Conservation (phyloP, 2,888 invertebrate genomes). For the Lydus trimaculatus region DNA sequence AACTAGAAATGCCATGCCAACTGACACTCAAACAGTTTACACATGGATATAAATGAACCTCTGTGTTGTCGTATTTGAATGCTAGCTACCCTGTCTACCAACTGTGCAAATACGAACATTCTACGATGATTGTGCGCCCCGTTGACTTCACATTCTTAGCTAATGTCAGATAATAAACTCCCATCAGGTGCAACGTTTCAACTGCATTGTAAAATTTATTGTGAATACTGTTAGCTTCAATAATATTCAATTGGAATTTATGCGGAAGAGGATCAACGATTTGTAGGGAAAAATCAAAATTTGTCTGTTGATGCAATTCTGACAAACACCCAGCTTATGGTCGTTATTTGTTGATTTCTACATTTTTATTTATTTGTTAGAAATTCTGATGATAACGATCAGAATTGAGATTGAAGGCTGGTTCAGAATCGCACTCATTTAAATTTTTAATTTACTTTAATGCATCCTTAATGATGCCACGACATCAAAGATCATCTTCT, state of each 20-base stretch:
- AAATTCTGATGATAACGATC: neutral
- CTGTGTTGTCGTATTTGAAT: conserved; percentile 9
- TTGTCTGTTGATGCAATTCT: neutral
- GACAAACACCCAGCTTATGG: no score
- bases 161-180: conserved; percentile 5
- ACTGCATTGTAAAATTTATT: conserved; percentile 1
- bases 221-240: neutral
- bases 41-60: neutral
- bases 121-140: conserved; percentile 21
- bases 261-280: neutral
- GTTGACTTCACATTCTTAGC: conserved; percentile 4
- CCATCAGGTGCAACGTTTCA: neutral
- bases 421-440: neutral
- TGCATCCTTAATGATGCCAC: no score
- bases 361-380: neutral
- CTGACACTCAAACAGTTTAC: conserved; percentile 21
- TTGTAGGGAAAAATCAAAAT: neutral
- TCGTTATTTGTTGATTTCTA: no score
- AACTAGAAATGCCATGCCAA: conserved; percentile 33
- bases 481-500: no score
- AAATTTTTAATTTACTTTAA: no score
- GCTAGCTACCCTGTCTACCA: conserved; percentile 12
- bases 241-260: neutral
- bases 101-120: conserved; percentile 19
- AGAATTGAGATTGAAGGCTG: no score